Conservation (phyloP, 2,113 vertebrate genomes). For the Myrmecophaga tridactyla region DNA sequence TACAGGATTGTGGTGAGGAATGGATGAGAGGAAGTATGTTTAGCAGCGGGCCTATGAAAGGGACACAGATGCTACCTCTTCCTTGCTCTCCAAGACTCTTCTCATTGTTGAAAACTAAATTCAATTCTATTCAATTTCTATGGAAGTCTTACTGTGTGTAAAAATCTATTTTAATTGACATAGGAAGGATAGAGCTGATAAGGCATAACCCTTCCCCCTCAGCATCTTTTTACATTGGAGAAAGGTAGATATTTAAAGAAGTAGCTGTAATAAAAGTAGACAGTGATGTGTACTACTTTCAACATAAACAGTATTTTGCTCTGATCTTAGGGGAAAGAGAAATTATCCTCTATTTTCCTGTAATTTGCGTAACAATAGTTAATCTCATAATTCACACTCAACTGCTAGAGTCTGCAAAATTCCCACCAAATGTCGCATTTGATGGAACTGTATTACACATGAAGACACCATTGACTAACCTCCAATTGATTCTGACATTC, state of each 20-base stretch:
- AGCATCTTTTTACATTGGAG: constrained; percentile 5
- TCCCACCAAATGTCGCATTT: not conserved
- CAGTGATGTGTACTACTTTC: not conserved
- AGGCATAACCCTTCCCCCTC: not conserved
- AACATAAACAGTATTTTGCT: not conserved
- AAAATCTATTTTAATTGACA: not conserved
- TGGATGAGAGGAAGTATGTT: not conserved
- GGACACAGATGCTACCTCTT: not conserved
- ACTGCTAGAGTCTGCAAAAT: constrained; percentile 29
- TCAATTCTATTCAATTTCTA: not conserved
- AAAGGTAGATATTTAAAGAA: constrained; percentile 19
- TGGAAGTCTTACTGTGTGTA: not conserved
- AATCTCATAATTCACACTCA: constrained; percentile 51
- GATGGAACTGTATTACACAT: not conserved
- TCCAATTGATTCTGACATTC: constrained; percentile 40
- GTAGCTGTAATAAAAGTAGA: constrained; percentile 13
- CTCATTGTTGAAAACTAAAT: not conserved
- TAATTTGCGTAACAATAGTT: constrained; percentile 54
- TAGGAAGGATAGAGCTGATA: not conserved
- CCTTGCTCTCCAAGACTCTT: not conserved
- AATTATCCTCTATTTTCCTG: constrained; percentile 39
- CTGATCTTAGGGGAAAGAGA: not conserved
- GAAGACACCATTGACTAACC: not conserved
- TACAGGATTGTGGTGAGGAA: not conserved
- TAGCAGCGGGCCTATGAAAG: not conserved